Conservation (phyloP, 2,797 vertebrate species). For the Myioborus miniatus region DNA sequence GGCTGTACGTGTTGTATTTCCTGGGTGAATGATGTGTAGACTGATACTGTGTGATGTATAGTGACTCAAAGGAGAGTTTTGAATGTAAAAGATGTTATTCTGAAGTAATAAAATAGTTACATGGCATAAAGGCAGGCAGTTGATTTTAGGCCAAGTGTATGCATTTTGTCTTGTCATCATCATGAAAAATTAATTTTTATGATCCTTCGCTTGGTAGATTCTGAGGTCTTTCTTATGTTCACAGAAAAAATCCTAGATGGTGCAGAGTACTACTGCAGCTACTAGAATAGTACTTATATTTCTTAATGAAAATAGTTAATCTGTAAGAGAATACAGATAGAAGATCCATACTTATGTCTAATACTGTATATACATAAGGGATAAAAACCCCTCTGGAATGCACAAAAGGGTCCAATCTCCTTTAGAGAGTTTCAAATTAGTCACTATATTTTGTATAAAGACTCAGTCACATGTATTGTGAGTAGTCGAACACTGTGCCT, state of each 20-base stretch:
- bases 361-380: not conserved
- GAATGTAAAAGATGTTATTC: not conserved
- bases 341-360: not conserved
- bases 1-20: not conserved
- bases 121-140: not conserved
- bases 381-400: not conserved
- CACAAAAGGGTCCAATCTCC: not conserved
- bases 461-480: not conserved
- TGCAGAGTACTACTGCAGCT: not conserved
- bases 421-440: not conserved
- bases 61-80: not conserved
- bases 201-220: not conserved
- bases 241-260: not conserved
- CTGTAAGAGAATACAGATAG: not conserved
- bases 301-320: not conserved
- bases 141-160: not conserved
- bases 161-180: not conserved
- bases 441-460: not conserved
- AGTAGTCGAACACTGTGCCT: not conserved
- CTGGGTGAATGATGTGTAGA: not conserved
- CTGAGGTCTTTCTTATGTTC: not conserved
- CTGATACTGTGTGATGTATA: not conserved
- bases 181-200: not conserved
- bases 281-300: not conserved
- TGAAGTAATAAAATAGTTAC: not conserved